These are phyloP conservation scores for Neodon shergylaensis DNA, from an alignment of 2,113 vertebrate species.

Conservation along the genomic window DNA sequence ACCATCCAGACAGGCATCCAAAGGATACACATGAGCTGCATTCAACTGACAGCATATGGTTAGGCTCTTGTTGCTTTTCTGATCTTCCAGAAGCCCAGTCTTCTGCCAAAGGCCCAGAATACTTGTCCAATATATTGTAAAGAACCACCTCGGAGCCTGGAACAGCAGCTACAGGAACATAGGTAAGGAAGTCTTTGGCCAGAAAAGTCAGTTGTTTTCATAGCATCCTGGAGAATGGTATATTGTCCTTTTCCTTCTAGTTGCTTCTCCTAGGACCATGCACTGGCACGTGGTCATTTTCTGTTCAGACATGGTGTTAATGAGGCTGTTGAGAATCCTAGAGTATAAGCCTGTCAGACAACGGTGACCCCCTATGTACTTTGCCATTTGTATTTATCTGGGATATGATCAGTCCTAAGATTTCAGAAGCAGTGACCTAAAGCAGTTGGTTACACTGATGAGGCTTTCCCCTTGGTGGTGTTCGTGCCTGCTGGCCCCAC, in stretches of 20 bases:
- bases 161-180: constrained; percentile 98
- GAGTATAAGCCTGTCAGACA: neutral
- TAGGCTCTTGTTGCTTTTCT: constrained; percentile 58
- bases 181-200: constrained; percentile 85
- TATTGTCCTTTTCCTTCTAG: neutral
- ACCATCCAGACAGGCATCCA: neutral
- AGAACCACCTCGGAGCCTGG: constrained; percentile 95
- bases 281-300: neutral
- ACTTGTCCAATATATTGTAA: constrained; percentile 96
- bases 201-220: neutral
- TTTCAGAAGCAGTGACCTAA: neutral
- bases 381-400: neutral
- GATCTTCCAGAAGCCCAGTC: constrained; percentile 88
- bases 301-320: neutral
- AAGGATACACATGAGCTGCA: neutral
- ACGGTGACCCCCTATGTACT: neutral
- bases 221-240: neutral
- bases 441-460: neutral
- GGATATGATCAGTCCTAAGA: neutral
- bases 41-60: neutral
- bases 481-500: neutral
- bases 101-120: constrained; percentile 92
- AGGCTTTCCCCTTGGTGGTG: neutral
- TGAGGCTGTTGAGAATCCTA: neutral
- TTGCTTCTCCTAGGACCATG: neutral